These are phyloP conservation scores for Zeus faber DNA, from an alignment of 2,113 vertebrate species.

Conservation along the genomic window DNA sequence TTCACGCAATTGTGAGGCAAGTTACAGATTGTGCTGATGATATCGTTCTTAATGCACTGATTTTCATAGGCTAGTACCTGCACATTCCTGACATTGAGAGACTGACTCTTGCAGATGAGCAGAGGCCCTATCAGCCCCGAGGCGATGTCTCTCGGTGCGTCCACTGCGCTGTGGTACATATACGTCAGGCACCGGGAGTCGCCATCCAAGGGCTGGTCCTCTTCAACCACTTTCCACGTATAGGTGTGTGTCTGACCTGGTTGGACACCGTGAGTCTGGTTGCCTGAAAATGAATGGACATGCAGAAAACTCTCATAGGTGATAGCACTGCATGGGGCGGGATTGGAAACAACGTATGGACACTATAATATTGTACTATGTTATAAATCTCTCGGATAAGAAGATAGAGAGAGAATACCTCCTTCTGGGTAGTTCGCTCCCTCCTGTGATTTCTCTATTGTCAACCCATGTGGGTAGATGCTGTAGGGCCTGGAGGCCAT, in stretches of 20 bases:
- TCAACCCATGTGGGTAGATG: constrained; percentile 95
- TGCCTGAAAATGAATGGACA: constrained; percentile 62
- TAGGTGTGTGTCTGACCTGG: constrained; percentile 87
- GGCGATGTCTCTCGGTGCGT: constrained; percentile 84
- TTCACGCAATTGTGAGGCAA: too few species aligned
- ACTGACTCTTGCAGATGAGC: constrained; percentile 91
- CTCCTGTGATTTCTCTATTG: constrained; percentile 83
- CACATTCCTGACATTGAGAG: constrained; percentile 83
- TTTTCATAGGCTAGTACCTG: constrained; percentile 87
- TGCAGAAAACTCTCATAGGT: too few species aligned
- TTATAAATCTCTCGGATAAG: too few species aligned
- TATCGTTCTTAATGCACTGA: too few species aligned
- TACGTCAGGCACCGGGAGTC: constrained; percentile 90
- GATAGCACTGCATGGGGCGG: too few species aligned
- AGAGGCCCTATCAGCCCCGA: constrained; percentile 92
- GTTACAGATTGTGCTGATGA: too few species aligned
- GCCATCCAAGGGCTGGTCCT: constrained; percentile 79
- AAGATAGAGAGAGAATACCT: constrained; percentile 61
- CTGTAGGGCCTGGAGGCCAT: constrained; percentile 89
- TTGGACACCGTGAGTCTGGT: constrained; percentile 79
- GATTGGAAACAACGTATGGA: too few species aligned
- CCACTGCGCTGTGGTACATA: constrained; percentile 91
- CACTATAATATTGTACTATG: too few species aligned
- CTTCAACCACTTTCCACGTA: constrained; percentile 82
- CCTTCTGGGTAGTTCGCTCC: constrained; percentile 80